A percentile compares a stretch with the other conserved stretches of the same genome.
Evolutionary conservation across 2,113 vertebrate species (phyloP).

Genomic region (Rynchops niger): DNA sequence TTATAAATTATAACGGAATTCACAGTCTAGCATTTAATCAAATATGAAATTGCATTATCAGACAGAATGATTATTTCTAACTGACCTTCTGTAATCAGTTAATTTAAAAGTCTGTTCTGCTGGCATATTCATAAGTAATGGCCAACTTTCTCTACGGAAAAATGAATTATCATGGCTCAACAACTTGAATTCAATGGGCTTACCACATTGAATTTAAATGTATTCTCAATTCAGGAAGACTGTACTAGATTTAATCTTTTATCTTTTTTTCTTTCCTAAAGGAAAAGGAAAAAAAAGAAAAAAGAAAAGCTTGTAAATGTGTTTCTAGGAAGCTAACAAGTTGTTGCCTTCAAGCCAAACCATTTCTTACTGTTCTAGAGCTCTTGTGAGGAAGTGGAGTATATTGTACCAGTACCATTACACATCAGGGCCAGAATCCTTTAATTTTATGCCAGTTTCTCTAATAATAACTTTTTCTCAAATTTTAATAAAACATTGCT

Average conservation of each 20-base stretch:
- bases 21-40: background rate
- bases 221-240: conserved; percentile 29
- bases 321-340: conserved; percentile 66
- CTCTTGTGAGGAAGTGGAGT: conserved; percentile 33
- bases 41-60: background rate
- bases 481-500: conserved; percentile 45
- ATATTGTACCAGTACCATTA: conserved; percentile 39
- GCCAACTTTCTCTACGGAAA: background rate
- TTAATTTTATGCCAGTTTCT: conserved; percentile 45
- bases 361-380: conserved; percentile 55
- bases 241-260: conserved; percentile 38
- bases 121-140: conserved; percentile 21
- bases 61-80: background rate
- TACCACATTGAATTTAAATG: conserved; percentile 43
- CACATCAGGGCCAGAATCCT: conserved; percentile 49
- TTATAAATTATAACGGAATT: background rate
- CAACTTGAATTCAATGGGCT: background rate
- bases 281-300: no score
- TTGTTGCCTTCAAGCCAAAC: conserved; percentile 45
- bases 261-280: background rate
- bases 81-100: background rate
- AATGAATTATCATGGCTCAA: conserved; percentile 26
- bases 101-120: background rate
- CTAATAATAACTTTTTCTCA: background rate
- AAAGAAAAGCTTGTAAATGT: conserved; percentile 19